These are phyloP conservation scores for Apteryx owenii DNA, from an alignment of 2,113 vertebrate genomes.

Conservation along the genomic window DNA sequence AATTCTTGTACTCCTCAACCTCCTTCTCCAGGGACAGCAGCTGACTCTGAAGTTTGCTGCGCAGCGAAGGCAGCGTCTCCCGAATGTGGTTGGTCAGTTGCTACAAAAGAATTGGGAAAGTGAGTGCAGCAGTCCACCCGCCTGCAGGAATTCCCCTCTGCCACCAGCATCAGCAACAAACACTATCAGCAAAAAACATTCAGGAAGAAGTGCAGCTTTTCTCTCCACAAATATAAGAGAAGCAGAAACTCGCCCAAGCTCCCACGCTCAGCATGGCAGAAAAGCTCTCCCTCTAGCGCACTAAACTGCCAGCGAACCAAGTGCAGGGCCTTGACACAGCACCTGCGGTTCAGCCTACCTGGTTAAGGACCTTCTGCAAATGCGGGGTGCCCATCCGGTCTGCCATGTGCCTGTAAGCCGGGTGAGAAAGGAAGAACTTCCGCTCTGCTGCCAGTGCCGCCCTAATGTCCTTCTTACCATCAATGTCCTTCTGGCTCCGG, in stretches of 20 bases:
- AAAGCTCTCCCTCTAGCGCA: background rate
- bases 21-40: conserved; percentile 95
- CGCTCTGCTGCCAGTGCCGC: conserved; percentile 90
- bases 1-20: conserved; percentile 97
- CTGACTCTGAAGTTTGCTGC: conserved; percentile 96
- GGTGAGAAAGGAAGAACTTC: conserved; percentile 97
- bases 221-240: background rate
- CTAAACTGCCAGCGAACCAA: accelerated
- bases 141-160: accelerated
- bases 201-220: background rate
- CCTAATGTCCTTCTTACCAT: conserved; percentile 94
- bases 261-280: too few species aligned
- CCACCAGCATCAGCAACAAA: accelerated
- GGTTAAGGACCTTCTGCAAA: conserved; percentile 93
- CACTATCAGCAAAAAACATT: accelerated
- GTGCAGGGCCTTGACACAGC: too few species aligned
- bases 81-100: conserved; percentile 99
- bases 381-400: conserved; percentile 96
- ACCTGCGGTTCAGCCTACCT: conserved; percentile 76
- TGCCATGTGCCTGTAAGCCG: conserved; percentile 92
- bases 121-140: background rate
- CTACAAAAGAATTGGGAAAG: conserved; percentile 52
- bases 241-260: background rate
- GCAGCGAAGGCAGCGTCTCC: conserved; percentile 90
- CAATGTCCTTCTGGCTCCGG: conserved; percentile 97